A percentile compares a stretch with the other conserved stretches of the same genome.
Conservation (phyloP, 2,113 vertebrate genomes). For the Ailurus styani region DNA sequence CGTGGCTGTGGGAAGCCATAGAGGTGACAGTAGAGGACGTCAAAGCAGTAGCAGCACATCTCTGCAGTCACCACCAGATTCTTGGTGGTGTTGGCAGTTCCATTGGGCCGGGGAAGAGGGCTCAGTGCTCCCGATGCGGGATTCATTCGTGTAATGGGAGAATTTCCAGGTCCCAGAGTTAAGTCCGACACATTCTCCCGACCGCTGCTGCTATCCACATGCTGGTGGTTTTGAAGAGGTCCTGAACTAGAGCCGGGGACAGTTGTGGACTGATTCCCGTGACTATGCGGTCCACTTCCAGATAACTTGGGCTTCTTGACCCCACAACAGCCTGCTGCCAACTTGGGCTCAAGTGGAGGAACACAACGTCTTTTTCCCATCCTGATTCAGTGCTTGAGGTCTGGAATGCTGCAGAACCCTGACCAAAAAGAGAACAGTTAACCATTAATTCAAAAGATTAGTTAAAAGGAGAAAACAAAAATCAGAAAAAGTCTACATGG, state of each 20-base stretch:
- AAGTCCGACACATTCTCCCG: constrained; percentile 87
- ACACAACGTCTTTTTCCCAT: constrained; percentile 91
- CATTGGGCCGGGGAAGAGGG: constrained; percentile 85
- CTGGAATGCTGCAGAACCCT: constrained; percentile 85
- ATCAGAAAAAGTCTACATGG: background rate
- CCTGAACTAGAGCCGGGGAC: constrained; percentile 85
- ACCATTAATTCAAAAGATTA: background rate
- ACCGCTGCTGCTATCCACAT: constrained; percentile 85
- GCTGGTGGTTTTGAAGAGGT: constrained; percentile 89
- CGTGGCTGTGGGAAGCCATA: constrained; percentile 89
- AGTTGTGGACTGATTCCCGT: constrained; percentile 84
- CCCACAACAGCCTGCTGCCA: constrained; percentile 90
- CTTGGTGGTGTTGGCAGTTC: constrained; percentile 87
- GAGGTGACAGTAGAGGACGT: constrained; percentile 90
- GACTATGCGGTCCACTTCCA: constrained; percentile 84
- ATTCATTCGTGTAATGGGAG: constrained; percentile 87
- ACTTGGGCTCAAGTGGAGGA: constrained; percentile 89
- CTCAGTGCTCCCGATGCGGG: constrained; percentile 86
- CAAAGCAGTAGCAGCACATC: constrained; percentile 92
- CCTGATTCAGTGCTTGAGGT: constrained; percentile 82
- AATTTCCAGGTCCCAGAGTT: constrained; percentile 86
- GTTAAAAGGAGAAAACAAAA: background rate
- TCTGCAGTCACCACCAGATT: constrained; percentile 89
- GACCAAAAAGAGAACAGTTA: constrained; percentile 30
- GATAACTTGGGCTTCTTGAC: constrained; percentile 90